Base-by-base conservation (phyloP, 2,797 vertebrate species). In the Cyprinella venusta region DNA sequence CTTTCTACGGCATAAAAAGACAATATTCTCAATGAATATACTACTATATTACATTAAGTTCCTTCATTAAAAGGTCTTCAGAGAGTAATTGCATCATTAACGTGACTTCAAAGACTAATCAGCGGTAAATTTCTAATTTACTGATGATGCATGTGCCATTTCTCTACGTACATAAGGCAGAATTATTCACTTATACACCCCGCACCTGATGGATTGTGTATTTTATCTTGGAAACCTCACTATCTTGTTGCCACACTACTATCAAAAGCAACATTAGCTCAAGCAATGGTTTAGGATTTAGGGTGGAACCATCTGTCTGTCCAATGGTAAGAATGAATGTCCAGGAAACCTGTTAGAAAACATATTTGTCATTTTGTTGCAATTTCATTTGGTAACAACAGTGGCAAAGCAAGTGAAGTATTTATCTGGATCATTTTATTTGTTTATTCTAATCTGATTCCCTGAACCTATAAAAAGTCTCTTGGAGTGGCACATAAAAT, bases 51-150 rank as follows among this genome's bases (percentile, higher is more conserved):
- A 52, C n/a, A 59, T 64, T 40, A 40, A 33, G 54, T 64, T 45
- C 67, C 68, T 84, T 76, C 61, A 78, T 84, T 84, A 84, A 77
- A 59, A 54, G 61, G 80, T 65, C 84, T 86, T 78, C 63, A 83
- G 80, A 81, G 72, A 86, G 45, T 86, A 86, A 87, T 81, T 71
- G 64, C 63, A 80, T 86, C 84, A 70, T 88, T 87, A 88, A 82
- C 70, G 67, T 33, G 30, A 86, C 82, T 84, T 83, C 86, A 82
- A 86, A 87, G 81, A 82, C 79, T 84, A 87, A 86, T 87, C 67
- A 82, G 84, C 30, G 7, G 15, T 82, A 83, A 75, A 83, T 82
- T 81, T 72, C 56, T 75, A 80, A 86, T 72, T 83, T 82, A 81
- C 76, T 81, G 56, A 85, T 79, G 84, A 84, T 70, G 21, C 26